Conservation (phyloP, 2,113 vertebrate genomes). For the Hypomesus transpacificus region DNA sequence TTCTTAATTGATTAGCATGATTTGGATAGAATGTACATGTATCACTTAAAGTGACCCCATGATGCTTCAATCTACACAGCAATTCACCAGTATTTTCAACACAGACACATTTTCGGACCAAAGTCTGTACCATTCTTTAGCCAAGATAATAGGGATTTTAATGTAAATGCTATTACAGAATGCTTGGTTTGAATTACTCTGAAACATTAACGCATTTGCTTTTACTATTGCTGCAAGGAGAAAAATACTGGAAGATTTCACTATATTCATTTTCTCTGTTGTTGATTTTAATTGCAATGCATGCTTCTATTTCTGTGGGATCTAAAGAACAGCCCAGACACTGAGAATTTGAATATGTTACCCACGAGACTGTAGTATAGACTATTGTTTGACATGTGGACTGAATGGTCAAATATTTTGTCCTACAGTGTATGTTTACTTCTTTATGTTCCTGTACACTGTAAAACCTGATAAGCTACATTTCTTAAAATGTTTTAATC, state of each 20-base stretch:
- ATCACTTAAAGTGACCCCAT: background rate
- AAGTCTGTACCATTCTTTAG: conserved; percentile 28
- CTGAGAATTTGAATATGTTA: too few relatives aligned
- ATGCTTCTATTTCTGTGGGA: background rate
- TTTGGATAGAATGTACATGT: too few relatives aligned
- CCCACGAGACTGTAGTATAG: too few relatives aligned
- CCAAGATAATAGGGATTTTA: conserved; percentile 4
- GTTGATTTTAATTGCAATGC: background rate
- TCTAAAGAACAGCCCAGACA: background rate
- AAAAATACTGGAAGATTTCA: background rate
- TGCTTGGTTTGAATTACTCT: background rate
- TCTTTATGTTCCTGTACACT: too few relatives aligned
- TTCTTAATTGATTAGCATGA: background rate
- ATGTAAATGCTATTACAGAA: conserved; percentile 6
- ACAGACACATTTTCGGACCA: conserved; percentile 37
- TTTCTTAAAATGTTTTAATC: too few relatives aligned
- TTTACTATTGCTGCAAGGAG: background rate
- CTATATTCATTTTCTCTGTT: background rate
- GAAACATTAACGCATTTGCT: background rate
- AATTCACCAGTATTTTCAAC: background rate
- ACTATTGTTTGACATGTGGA: too few relatives aligned
- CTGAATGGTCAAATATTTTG: too few relatives aligned
- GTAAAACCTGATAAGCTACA: too few relatives aligned
- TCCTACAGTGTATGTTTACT: too few relatives aligned
- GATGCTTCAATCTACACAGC: conserved; percentile 1